Evolutionary conservation across 2,797 vertebrate species (phyloP), one percentile per base, ranked within the genome.

Genomic region (Tragopan temminckii): DNA sequence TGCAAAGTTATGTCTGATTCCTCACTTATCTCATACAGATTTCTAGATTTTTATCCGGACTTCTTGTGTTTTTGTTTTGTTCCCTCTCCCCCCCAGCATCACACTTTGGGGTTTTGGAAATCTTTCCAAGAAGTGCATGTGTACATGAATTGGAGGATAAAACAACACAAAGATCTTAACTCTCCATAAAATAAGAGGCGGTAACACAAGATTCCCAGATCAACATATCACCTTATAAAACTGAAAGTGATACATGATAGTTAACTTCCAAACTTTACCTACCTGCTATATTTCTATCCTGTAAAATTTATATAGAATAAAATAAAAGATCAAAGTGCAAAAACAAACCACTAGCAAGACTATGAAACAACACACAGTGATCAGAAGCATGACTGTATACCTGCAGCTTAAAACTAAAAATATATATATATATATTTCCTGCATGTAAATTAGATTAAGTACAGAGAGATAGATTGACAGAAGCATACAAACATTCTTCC

Each of bases 141-240:
- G 24, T 31, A 7, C 15, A 19, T 53, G 35, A 88, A 15, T 23
- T 33, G 3, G 42, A 69, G 8, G 7, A 8, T 69, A 66, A 79
- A 35, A 11, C 24, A 70, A 53, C 35, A 84, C 17, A 20, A 86
- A 43, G 36, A 81, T 16, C 25, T 52, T 45, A 63, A 11, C n/a
- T 78, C 35, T 57, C 33, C 84, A 55, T 11, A 81, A 88, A 88
- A 83, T 14, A 62, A n/a, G 93, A 95, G 52, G 31, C 42, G 68
- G 38, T 21, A 80, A 79, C 7, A 36, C 5, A 84, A 85, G 19
- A 85, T 77, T 46, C 23, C 20, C 53, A 27, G 46, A 71, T 27
- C 9, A 17, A 58, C 23, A 42, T 13, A 24, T 46, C 5, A 6
- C 50, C 91, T 91, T 89, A 79, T 78, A 79, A 93, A 94, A 91